Base-by-base conservation (phyloP, 2,888 invertebrate species). In the Cheilosia grossa region DNA sequence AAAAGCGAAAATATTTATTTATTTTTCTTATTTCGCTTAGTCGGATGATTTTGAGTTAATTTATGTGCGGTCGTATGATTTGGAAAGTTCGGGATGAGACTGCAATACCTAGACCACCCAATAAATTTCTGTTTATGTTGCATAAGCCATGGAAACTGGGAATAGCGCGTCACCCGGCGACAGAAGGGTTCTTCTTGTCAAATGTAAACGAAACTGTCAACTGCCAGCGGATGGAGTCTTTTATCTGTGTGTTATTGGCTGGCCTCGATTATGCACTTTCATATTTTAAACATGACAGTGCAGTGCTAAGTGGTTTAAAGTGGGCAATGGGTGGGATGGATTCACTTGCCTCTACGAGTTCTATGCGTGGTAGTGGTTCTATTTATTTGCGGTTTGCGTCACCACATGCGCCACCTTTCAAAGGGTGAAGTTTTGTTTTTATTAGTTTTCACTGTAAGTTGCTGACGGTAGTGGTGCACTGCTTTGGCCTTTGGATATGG, bases 311-410 rank as follows among this genome's bases (percentile, higher is more conserved):
- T 37, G 37, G 30, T 30, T 0, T 13, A 2, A 0, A 13, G 13
- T 13, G 7, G 44, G 44, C 13, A 2, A 19, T 21, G 2, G 47
- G 9, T 47, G 10, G 19, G 17, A 17, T 17, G 47, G 17, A 17
- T 6, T 17, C 19, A 47, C 9, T 47, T 47, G 47, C 7, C 7
- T 1, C 17, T 17, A 44, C 30, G 30, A 30, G 30, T 30, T 1
- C 47, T 19, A 19, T 19, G 7, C 17, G 44, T 44, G 7, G 47
- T 9, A 9, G 7, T 19, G 47, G 47, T 47, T 47, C 6, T 17
- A 37, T 37, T 37, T 37, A 37, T 37, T 37, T 37, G 30, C 30
- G 24, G 44, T 54, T 77, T 63, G 77, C 77, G 77, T 78, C 77
- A 78, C 13, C 37, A 37, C 37, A 37, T 37, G 37, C 40, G 13